Conservation (phyloP, 2,888 invertebrate genomes). For the Aphidoletes aphidimyza region DNA sequence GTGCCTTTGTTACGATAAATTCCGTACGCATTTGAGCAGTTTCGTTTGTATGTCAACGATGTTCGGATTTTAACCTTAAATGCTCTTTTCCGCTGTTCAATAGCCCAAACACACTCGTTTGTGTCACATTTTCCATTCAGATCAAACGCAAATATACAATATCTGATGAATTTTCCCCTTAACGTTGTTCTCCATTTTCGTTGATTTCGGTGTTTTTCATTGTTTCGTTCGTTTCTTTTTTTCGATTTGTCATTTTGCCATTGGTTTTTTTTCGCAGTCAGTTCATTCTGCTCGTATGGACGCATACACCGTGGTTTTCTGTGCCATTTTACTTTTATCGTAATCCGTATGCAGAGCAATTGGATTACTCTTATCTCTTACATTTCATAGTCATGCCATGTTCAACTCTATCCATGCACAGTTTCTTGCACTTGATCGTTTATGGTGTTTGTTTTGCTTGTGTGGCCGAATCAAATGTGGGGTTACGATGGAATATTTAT, state of each 20-base stretch:
- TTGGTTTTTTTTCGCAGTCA: background rate
- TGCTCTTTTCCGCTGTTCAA: no score
- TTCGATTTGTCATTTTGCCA: background rate
- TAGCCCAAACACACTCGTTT: no score
- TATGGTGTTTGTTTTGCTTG: no score
- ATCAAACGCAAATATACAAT: background rate
- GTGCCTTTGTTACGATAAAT: no score
- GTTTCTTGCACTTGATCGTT: no score
- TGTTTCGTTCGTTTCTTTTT: background rate
- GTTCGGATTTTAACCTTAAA: no score
- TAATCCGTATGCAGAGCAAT: background rate
- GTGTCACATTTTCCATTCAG: no score
- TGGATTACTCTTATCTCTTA: constrained; percentile 19
- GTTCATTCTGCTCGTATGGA: no score
- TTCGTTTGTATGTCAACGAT: no score
- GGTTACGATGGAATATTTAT: background rate
- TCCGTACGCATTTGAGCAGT: no score
- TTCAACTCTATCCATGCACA: no score
- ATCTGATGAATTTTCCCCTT: background rate
- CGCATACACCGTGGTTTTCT: background rate
- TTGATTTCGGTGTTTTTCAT: background rate
- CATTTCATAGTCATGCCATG: background rate
- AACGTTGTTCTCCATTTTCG: background rate
- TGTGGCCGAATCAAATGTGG: no score
- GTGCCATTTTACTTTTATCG: background rate